Base-by-base conservation (phyloP, 1,140 invertebrate genomes). In the Nixonia krombeini region DNA sequence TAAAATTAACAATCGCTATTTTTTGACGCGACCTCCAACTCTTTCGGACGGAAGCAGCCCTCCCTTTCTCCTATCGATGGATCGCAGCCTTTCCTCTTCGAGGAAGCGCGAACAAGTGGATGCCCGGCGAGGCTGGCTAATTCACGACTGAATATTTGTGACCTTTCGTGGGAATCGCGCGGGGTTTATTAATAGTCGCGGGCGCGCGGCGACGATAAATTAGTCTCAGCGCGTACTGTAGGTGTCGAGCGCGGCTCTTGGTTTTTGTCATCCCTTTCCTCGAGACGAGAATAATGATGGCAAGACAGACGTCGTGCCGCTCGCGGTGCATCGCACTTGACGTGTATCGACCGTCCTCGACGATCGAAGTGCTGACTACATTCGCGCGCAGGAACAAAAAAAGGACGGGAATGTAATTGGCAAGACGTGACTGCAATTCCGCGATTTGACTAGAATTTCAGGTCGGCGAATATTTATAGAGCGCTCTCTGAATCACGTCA, bases 121-220 rank as follows among this genome's bases (percentile, higher is more conserved):
- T n/a, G n/a, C n/a, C n/a, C n/a, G n/a, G n/a, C n/a, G n/a, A n/a
- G n/a, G n/a, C n/a, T n/a, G n/a, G n/a, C n/a, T n/a, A n/a, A n/a
- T n/a, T n/a, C n/a, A n/a, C n/a, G n/a, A n/a, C n/a, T n/a, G 51
- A 63, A 63, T 71, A 59, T 67, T 61, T 51, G 51, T 65, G 63
- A 67, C 55, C 63, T 68, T 64, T 68, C 56, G 64, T 65, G 59
- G 58, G 68, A 67, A 64, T 70, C 55, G 45, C 56, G 57, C 18
- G 46, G 45, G 47, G 31, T 61, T 73, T 73, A 70, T 74, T 70
- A 72, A 74, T 74, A 72, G 70, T 62, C 56, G 28, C 62, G 29
- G 21, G 47, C 57, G 58, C 64, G 63, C 50, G 42, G 63, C 61
- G 62, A 64, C 70, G 64, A 72, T 73, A 69, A 73, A 73, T 73